Percentiles rank a stretch among this genome's conserved stretches.
Evolutionary conservation across 2,888 invertebrate species (phyloP).

Genomic region (Sarcophaga caerulescens): DNA sequence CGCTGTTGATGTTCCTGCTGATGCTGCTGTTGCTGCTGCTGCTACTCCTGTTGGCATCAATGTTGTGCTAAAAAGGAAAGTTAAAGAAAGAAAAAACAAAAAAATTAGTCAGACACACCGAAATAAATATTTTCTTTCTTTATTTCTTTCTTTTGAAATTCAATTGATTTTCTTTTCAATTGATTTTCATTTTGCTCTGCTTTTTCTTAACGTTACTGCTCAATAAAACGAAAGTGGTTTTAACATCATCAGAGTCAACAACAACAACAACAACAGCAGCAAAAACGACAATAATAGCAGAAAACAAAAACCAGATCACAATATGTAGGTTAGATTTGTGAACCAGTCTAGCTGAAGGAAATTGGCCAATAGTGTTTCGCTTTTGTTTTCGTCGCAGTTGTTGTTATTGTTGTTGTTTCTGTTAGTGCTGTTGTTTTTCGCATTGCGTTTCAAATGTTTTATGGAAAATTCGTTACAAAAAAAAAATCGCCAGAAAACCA

Average conservation of each 20-base stretch:
- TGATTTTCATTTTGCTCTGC: constrained; percentile 17
- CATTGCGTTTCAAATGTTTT: constrained; percentile 49
- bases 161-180: not conserved
- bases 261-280: constrained; percentile 14
- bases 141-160: constrained; percentile 15
- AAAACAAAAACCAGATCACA: constrained; percentile 50
- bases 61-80: constrained; percentile 57
- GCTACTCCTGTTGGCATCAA: constrained; percentile 24
- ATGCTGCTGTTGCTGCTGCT: constrained; percentile 46
- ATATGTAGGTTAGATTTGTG: constrained; percentile 64
- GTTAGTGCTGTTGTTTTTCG: not conserved
- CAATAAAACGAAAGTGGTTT: constrained; percentile 64
- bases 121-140: constrained; percentile 64
- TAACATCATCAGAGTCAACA: constrained; percentile 30
- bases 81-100: constrained; percentile 5
- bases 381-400: constrained; percentile 2
- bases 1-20: constrained; percentile 53
- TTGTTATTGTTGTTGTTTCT: constrained; percentile 6
- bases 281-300: not conserved
- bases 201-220: too few species aligned
- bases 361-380: constrained; percentile 50
- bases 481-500: not conserved
- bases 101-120: constrained; percentile 65
- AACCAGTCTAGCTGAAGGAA: constrained; percentile 53
- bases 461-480: constrained; percentile 20